Evolutionary conservation across 2,888 invertebrate genomes (phyloP), one percentile per base, ranked within the genome.

Genomic region (Melieria omissa): DNA sequence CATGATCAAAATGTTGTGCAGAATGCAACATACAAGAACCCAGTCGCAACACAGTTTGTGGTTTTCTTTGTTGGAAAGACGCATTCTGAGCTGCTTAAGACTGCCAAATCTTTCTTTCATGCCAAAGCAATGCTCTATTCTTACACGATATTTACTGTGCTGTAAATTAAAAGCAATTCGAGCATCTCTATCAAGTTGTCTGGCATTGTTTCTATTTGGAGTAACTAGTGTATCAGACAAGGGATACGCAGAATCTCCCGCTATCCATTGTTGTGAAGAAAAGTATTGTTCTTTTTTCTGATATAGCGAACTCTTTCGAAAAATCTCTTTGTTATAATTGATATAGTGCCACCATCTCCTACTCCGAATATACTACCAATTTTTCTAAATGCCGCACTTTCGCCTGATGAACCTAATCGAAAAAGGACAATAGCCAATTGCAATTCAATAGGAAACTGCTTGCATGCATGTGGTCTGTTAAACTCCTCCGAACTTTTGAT

Each of bases 341-440:
- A 55, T 45, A 70, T 64, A 7, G 64, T 64, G 47, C 70, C 70
- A 12, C 63, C 70, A 16, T 70, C 70, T 42, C 70, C 57, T 45
- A 70, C 52, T 55, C 70, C 64, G 64, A 70, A 70, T 12, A 55
- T 47, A 55, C 63, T 16, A 10, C 60, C 65, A n/a, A 73, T 68
- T 71, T 71, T 73, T 58, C 41, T 49, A 10, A 52, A 72, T 52
- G 74, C 72, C 12, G 52, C 58, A 9, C 66, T 66, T 66, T 72
- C 72, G 10, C 72, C 72, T 16, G 69, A 71, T 58, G 62, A n/a
- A n/a, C n/a, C n/a, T n/a, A n/a, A n/a, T n/a, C n/a, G n/a, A n/a
- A n/a, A n/a, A n/a, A n/a, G n/a, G 66, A 71, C 74, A 12, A 72
- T 63, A 45, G 72, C 71, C n/a, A 74, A 47, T 42, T 74, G 71